Evolutionary conservation across 2,113 vertebrate species (phyloP).

Genomic region (Hemiscyllium ocellatum): DNA sequence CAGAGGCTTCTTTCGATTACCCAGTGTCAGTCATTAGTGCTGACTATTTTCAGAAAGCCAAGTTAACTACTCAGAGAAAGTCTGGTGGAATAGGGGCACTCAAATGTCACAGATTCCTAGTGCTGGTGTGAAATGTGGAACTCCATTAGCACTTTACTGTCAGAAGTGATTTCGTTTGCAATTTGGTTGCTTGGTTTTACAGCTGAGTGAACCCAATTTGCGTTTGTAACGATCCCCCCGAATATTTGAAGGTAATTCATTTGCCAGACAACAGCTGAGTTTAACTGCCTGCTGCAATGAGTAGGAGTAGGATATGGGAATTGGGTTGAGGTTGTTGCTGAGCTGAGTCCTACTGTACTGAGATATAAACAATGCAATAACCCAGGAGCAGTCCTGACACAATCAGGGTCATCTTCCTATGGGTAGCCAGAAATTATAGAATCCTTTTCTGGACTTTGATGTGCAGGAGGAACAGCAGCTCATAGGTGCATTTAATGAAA

Average conservation of each 20-base stretch:
- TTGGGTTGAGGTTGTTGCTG: neutral
- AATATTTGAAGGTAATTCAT: neutral
- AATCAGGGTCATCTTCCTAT: neutral
- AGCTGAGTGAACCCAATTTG: constrained; percentile 21
- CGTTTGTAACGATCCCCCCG: neutral
- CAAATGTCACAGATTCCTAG: neutral
- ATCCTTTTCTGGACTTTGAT: neutral
- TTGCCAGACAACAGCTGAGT: neutral
- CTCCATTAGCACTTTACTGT: neutral
- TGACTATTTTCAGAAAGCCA: neutral
- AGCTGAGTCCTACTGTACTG: neutral
- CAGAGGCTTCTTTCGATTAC: neutral
- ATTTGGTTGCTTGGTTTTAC: constrained; percentile 13
- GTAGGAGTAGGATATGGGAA: neutral
- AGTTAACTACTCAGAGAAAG: neutral
- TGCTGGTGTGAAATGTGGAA: neutral
- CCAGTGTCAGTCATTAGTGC: neutral
- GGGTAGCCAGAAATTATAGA: neutral
- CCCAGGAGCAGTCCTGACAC: neutral
- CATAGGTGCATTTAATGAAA: neutral
- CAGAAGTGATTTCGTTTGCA: constrained; percentile 5
- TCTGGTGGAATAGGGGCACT: neutral
- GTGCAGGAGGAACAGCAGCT: neutral
- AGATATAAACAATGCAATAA: neutral
- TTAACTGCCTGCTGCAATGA: neutral